Evolutionary conservation across 2,113 vertebrate species (phyloP).

Genomic region (Mugil cephalus): DNA sequence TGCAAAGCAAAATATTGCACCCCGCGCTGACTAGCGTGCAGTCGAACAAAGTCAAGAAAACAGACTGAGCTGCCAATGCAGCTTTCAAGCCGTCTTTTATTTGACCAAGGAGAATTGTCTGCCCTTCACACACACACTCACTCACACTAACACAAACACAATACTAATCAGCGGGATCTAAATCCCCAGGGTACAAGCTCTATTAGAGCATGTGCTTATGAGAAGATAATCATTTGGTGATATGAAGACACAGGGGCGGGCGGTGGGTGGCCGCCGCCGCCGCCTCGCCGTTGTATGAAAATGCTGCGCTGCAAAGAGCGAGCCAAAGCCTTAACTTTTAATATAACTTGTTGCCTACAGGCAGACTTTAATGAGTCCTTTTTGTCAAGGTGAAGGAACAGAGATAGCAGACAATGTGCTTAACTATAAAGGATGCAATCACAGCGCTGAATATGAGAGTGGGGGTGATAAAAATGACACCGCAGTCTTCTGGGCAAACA

Average conservation of each 20-base stretch:
- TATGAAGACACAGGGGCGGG: constrained; percentile 56
- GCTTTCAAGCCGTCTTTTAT: constrained; percentile 31
- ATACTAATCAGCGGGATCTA: constrained; percentile 60
- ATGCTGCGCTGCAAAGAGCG: constrained; percentile 37
- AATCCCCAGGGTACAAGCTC: constrained; percentile 61
- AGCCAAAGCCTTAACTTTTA: constrained; percentile 38
- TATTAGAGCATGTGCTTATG: constrained; percentile 56
- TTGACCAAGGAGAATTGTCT: constrained; percentile 39
- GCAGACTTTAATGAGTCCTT: constrained; percentile 64
- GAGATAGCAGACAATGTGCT: constrained; percentile 52
- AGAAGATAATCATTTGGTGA: constrained; percentile 71
- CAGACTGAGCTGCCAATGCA: constrained; percentile 13
- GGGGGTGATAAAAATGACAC: constrained; percentile 33
- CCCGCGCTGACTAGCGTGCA: background rate
- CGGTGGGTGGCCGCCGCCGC: constrained; percentile 36
- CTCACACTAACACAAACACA: constrained; percentile 23
- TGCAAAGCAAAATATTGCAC: constrained; percentile 7
- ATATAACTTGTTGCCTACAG: constrained; percentile 56
- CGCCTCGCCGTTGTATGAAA: constrained; percentile 42
- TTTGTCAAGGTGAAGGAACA: constrained; percentile 66
- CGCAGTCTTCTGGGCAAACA: constrained; percentile 28
- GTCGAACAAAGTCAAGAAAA: constrained; percentile 30
- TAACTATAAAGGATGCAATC: constrained; percentile 60
- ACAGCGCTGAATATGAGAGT: constrained; percentile 35
- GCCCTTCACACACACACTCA: constrained; percentile 11